phyloP scores from a whole-genome alignment of 2,797 vertebrate species.

The Danio jaintianensis region DNA sequence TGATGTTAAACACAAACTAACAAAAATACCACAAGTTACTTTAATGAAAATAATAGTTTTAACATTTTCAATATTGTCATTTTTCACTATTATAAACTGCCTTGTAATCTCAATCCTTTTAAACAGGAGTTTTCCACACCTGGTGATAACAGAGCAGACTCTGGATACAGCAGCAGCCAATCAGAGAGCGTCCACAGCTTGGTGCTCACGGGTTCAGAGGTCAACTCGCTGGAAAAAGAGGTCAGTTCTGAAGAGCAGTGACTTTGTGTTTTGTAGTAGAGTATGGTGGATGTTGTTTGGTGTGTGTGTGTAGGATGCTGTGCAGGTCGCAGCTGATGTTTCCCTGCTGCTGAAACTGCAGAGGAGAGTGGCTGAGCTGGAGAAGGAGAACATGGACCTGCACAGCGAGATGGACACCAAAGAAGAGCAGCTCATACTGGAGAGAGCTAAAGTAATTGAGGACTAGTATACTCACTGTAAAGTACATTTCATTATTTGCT shows the following conservation, averaged over 20 bases:
- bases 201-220: slow-evolving; percentile 84
- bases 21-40: too few species aligned
- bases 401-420: slow-evolving; percentile 87
- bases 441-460: slow-evolving; percentile 80
- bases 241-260: slow-evolving; percentile 66
- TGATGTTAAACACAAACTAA: too few species aligned
- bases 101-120: neutral
- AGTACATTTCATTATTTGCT: too few species aligned
- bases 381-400: slow-evolving; percentile 90
- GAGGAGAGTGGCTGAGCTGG: slow-evolving; percentile 90
- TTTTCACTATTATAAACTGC: neutral
- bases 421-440: slow-evolving; percentile 86
- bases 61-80: too few species aligned
- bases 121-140: slow-evolving; percentile 81
- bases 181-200: slow-evolving; percentile 89
- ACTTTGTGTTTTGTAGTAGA: neutral
- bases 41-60: too few species aligned
- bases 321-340: slow-evolving; percentile 83
- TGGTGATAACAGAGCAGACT: slow-evolving; percentile 85
- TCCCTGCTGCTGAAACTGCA: slow-evolving; percentile 94
- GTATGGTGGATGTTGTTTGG: slow-evolving; percentile 43
- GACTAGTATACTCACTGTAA: too few species aligned
- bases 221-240: slow-evolving; percentile 79
- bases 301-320: slow-evolving; percentile 69
- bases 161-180: slow-evolving; percentile 89